Base-by-base conservation (phyloP, 2,888 invertebrate species). In the Eueremaeus valkanovi region DNA sequence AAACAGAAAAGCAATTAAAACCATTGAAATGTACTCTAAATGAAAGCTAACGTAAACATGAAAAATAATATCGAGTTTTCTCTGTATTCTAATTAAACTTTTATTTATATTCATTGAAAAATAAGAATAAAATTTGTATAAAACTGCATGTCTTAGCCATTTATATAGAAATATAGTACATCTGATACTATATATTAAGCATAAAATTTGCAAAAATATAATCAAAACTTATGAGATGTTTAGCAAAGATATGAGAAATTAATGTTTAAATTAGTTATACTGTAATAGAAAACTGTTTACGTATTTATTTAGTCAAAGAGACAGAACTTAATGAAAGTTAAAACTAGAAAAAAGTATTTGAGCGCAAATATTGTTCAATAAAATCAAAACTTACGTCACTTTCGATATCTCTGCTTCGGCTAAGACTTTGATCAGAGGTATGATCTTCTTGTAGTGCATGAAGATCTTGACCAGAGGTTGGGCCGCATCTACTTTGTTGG, bases 351-450 rank as follows among this genome's bases (percentile, higher is more conserved):
- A 61, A 24, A 27, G 21, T 16, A 36, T 70, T 24, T 73, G n/a
- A 29, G 18, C 11, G 16, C 9, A 29, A 58, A 29, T 9, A 29
- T 58, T 58, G 1, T 6, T 11, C 21, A 24, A 58, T 29, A 8
- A 13, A 9, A 29, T 27, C 31, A 21, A 70, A 72, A 88, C 90
- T 89, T 83, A 92, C 89, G 92, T 92, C 80, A 93, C 88, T 83
- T 90, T 90, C n/a, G 92, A 91, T 82, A 95, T 92, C 86, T 95
- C 95, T 79, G 90, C 89, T 83, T 90, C 89, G 61, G 93, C 93
- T 78, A 95, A 87, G 75, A 90, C 89, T 82, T 88, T 88, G 79
- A 95, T 90, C 78, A 93, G 89, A 77, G 91, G 90, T 80, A 93
- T 92, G 81, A 94, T 89, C 85, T 91, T 90, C 81, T 90, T 90